A percentile compares a stretch with the other conserved stretches of the same genome.
These are phyloP conservation scores for Drosophila ananassae DNA, from an alignment of 1,140 invertebrate genomes.

Conservation along the genomic window DNA sequence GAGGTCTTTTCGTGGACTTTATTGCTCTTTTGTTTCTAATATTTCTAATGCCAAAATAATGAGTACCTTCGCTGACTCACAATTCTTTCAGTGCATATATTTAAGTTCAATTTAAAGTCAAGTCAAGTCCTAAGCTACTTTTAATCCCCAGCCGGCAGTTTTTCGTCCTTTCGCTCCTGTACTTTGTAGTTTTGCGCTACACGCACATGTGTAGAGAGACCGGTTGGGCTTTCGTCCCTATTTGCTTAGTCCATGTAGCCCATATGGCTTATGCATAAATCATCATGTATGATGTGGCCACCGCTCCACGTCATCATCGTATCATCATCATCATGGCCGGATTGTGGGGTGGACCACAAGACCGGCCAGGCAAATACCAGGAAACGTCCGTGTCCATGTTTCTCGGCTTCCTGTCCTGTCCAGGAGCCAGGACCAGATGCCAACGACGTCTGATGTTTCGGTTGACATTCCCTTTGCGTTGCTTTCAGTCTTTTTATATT, in stretches of 20 bases:
- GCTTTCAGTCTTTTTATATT: constrained; percentile 13
- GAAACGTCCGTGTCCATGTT: constrained; percentile 40
- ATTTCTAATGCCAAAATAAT: constrained; percentile 7
- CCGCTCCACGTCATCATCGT: constrained; percentile 47
- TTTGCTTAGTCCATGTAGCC: constrained; percentile 42
- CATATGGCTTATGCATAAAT: constrained; percentile 74
- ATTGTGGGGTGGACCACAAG: constrained; percentile 12
- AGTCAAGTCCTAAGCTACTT: constrained; percentile 36
- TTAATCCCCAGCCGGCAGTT: constrained; percentile 18
- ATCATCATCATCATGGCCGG: constrained; percentile 27
- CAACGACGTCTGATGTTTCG: constrained; percentile 46
- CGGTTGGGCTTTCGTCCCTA: constrained; percentile 24
- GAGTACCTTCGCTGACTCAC: too few relatives aligned
- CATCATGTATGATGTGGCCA: constrained; percentile 58
- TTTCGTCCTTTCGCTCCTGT: constrained; percentile 7
- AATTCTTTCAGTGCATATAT: not conserved
- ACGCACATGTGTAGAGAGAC: constrained; percentile 10
- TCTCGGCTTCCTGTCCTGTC: constrained; percentile 19
- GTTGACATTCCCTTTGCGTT: constrained; percentile 46
- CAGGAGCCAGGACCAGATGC: constrained; percentile 37
- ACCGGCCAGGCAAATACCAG: constrained; percentile 29
- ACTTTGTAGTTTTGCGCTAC: constrained; percentile 30
- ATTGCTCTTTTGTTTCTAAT: constrained; percentile 4
- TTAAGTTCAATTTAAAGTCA: constrained; percentile 25
- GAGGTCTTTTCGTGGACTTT: not conserved